Conservation (phyloP, 2,888 invertebrate genomes). For the Lamproptera curius region DNA sequence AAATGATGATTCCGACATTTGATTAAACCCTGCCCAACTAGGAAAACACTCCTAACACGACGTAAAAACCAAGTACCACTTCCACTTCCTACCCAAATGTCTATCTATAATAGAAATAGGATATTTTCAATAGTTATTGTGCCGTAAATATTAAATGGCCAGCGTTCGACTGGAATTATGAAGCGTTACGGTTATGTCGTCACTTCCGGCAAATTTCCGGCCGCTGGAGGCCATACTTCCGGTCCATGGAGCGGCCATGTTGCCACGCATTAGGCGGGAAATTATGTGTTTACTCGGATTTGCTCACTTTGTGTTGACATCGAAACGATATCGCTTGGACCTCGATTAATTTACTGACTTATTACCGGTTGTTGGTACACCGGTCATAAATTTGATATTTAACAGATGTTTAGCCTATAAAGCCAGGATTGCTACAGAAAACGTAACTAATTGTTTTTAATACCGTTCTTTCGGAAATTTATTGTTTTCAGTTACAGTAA, state of each 20-base stretch:
- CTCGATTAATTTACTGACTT: neutral
- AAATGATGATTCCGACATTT: no score
- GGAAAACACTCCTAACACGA: no score
- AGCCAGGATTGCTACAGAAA: no score
- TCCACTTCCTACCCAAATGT: no score
- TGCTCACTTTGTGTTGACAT: neutral
- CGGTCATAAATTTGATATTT: neutral
- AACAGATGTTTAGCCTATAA: no score
- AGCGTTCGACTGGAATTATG: neutral
- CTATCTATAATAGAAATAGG: no score
- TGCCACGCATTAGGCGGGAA: constrained; percentile 11
- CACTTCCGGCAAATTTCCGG: constrained; percentile 21
- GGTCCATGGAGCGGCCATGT: constrained; percentile 9
- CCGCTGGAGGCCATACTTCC: constrained; percentile 22
- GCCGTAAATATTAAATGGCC: neutral
- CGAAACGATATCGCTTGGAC: neutral
- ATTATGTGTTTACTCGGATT: constrained; percentile 20
- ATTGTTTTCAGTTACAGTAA: no score
- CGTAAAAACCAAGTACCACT: neutral
- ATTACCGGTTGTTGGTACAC: neutral
- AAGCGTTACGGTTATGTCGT: constrained; percentile 7
- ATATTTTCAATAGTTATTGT: no score
- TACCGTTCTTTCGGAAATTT: no score
- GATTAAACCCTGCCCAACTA: no score
- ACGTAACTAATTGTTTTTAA: no score